Evolutionary conservation across 2,797 vertebrate species (phyloP), one percentile per base, ranked within the genome.

Genomic region (Psittacula echo): DNA sequence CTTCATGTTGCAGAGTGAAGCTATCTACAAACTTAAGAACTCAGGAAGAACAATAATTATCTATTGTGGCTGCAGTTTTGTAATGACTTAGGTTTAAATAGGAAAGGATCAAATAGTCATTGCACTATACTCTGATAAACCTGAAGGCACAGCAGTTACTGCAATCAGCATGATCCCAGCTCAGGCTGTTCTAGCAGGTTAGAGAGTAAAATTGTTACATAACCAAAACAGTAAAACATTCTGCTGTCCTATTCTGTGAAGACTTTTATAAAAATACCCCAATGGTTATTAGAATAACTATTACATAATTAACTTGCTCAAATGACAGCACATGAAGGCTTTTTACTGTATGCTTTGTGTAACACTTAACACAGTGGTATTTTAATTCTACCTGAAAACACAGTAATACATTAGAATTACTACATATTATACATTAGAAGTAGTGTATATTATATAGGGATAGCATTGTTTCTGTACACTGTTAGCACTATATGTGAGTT

Each of bases 1-100:
- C 90, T 74, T 95, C 68, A 20, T 90, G 94, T 87, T 88, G 34
- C 60, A 79, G 93, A 88, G 54, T 85, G 45, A 92, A 95, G 44
- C 64, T 95, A 90, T 87, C 83, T 94, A 66, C 71, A 96, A 92
- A 87, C 21, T 85, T 47, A 83, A 67, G 78, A 71, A 79, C 58
- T 61, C 45, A 89, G 50, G 60, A 41, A 83, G 39, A 89, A 68
- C 89, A 72, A 74, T 81, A 87, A 94, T 90, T 71, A 91, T 93
- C 62, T 93, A 30, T 80, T 80, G 26, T 53, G 85, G 73, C 47
- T 94, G 50, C 53, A 88, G 84, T 85, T 94, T 93, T 87, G 44
- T 87, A 91, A 62, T 60, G 47, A 88, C 53, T 91, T 14, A 14
- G 56, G 45, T 90, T 93, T 88, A 91, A 94, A 50, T 14, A 84